phyloP scores from a whole-genome alignment of 2,113 vertebrate genomes.

The Python bivittatus region DNA sequence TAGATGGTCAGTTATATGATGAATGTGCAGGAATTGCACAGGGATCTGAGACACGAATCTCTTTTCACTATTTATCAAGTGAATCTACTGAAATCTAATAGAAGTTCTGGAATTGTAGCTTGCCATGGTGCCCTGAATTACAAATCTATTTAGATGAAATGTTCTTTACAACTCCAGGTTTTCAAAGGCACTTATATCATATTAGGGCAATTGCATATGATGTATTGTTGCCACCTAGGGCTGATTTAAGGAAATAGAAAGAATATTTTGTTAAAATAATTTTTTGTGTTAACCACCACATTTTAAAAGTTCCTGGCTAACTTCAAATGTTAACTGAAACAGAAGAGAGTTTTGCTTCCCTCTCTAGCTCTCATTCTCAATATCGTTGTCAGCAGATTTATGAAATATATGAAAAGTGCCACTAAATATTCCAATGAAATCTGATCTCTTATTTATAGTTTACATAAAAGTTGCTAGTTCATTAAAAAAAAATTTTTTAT shows the following conservation, averaged over 20 bases:
- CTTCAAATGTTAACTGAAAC: neutral
- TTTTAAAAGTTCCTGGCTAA: neutral
- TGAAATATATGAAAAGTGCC: neutral
- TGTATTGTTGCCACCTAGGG: conserved; percentile 72
- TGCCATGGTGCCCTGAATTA: conserved; percentile 17
- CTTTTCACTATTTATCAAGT: neutral
- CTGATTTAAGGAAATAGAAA: conserved; percentile 14
- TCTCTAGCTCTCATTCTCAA: neutral
- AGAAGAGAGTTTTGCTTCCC: neutral
- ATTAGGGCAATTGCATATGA: conserved; percentile 9
- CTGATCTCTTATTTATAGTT: neutral
- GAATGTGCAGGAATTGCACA: conserved; percentile 24
- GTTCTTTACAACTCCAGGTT: neutral
- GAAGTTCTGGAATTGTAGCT: neutral
- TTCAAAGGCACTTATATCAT: neutral
- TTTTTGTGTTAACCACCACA: conserved; percentile 7
- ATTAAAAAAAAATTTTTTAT: too few relatives aligned
- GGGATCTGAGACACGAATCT: conserved; percentile 6
- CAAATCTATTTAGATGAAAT: conserved; percentile 35
- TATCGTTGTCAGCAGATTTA: neutral
- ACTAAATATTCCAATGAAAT: neutral
- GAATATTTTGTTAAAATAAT: neutral
- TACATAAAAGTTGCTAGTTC: neutral
- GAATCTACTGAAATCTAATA: conserved; percentile 16
- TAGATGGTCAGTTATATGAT: conserved; percentile 5